Conservation (phyloP, 2,888 invertebrate species). For the Muscina levida region DNA sequence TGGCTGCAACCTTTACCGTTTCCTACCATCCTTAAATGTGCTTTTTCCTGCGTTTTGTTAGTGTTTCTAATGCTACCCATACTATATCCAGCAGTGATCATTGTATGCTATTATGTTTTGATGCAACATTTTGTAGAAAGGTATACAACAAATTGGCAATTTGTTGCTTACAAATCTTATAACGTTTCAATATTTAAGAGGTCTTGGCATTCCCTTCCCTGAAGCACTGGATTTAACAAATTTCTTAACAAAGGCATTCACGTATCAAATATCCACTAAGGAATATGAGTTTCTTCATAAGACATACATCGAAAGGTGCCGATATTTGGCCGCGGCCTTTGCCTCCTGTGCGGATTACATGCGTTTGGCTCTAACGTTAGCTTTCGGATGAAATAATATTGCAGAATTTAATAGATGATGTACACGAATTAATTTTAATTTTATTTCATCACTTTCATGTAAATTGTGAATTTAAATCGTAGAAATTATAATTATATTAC, state of each 20-base stretch:
- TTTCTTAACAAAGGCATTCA: slow-evolving; percentile 61
- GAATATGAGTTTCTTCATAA: slow-evolving; percentile 68
- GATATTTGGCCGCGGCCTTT: slow-evolving; percentile 69
- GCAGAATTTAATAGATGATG: not conserved
- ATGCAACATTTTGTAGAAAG: slow-evolving; percentile 71
- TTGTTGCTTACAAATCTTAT: no score
- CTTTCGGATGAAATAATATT: slow-evolving; percentile 52
- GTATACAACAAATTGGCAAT: slow-evolving; percentile 54
- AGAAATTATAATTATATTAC: slow-evolving; percentile 54
- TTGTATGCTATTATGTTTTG: slow-evolving; percentile 68
- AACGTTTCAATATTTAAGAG: no score
- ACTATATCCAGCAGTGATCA: slow-evolving; percentile 60
- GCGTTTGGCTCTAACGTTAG: slow-evolving; percentile 71
- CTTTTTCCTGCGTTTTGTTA: slow-evolving; percentile 67
- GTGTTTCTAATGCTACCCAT: slow-evolving; percentile 67
- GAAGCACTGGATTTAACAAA: slow-evolving; percentile 68
- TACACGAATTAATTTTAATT: slow-evolving; percentile 51
- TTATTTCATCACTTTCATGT: slow-evolving; percentile 51
- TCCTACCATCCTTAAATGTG: slow-evolving; percentile 73
- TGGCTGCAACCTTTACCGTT: slow-evolving; percentile 76
- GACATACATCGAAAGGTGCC: slow-evolving; percentile 73
- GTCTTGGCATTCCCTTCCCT: slow-evolving; percentile 38
- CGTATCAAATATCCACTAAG: slow-evolving; percentile 69
- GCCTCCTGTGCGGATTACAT: slow-evolving; percentile 75
- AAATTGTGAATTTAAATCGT: slow-evolving; percentile 43